phyloP scores from a whole-genome alignment of 2,888 invertebrate genomes.

The Rhopalosiphum nymphaeae region DNA sequence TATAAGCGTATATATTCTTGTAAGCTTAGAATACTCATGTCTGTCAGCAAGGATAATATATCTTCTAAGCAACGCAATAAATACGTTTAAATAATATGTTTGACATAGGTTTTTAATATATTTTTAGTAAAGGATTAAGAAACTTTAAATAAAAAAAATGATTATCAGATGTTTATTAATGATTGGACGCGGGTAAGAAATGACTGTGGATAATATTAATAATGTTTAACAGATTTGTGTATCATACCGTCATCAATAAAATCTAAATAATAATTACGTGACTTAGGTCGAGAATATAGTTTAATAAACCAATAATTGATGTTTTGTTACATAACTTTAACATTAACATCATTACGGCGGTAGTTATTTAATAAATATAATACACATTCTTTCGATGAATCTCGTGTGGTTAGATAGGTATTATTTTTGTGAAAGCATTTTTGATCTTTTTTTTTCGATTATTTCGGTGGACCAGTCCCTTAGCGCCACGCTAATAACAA shows the following conservation, averaged over 20 bases:
- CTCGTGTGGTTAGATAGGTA: neutral
- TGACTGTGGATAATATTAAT: too few species aligned
- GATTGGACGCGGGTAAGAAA: neutral
- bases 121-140: too few species aligned
- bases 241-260: neutral
- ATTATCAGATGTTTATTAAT: too few species aligned
- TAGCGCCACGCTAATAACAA: conserved; percentile 31
- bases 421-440: neutral
- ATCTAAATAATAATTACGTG: neutral
- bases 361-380: neutral
- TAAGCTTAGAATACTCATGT: neutral
- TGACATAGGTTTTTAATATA: too few species aligned
- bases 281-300: neutral
- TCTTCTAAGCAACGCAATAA: neutral
- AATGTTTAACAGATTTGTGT: neutral
- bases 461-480: neutral
- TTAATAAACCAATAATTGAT: neutral
- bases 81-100: too few species aligned
- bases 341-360: neutral
- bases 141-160: too few species aligned
- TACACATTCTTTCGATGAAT: neutral
- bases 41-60: neutral
- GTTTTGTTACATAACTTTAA: neutral
- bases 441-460: neutral
- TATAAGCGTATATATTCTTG: too few species aligned